Conservation (phyloP, 2,888 invertebrate genomes). For the Eulithis testata region DNA sequence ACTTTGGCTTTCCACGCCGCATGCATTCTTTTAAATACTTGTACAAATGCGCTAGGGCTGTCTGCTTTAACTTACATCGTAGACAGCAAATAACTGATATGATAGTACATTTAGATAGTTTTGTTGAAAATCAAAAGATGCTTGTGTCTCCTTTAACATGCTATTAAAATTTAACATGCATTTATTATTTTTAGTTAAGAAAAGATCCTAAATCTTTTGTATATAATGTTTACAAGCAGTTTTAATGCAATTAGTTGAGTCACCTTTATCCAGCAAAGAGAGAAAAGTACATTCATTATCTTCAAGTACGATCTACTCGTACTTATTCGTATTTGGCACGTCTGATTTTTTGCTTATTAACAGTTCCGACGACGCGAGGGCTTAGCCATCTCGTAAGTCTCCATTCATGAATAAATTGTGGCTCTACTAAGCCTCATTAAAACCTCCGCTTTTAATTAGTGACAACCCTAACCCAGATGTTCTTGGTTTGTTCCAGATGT, state of each 20-base stretch:
- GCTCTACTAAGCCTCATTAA: conserved; percentile 18
- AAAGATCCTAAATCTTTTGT: too few species aligned
- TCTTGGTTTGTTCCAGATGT: conserved; percentile 47
- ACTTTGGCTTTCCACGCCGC: conserved; percentile 44
- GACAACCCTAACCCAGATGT: conserved; percentile 51
- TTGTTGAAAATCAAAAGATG: too few species aligned
- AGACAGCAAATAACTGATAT: neutral
- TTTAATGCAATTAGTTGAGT: too few species aligned
- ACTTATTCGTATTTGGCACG: neutral
- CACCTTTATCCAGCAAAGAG: too few species aligned
- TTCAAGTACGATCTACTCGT: too few species aligned
- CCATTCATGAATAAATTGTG: conserved; percentile 22
- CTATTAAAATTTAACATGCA: too few species aligned
- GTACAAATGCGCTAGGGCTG: conserved; percentile 46
- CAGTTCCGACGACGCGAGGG: conserved; percentile 2
- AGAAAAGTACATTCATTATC: too few species aligned
- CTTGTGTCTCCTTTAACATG: too few species aligned
- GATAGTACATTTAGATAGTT: neutral
- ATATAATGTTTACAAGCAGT: too few species aligned
- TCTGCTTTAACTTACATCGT: neutral
- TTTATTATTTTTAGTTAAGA: too few species aligned
- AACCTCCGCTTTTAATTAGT: conserved; percentile 26
- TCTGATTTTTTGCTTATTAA: neutral
- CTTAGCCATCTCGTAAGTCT: conserved; percentile 8
- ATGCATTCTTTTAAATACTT: conserved; percentile 56